Conservation (phyloP, 1,140 invertebrate species). For the Lasioglossum baleicum region DNA sequence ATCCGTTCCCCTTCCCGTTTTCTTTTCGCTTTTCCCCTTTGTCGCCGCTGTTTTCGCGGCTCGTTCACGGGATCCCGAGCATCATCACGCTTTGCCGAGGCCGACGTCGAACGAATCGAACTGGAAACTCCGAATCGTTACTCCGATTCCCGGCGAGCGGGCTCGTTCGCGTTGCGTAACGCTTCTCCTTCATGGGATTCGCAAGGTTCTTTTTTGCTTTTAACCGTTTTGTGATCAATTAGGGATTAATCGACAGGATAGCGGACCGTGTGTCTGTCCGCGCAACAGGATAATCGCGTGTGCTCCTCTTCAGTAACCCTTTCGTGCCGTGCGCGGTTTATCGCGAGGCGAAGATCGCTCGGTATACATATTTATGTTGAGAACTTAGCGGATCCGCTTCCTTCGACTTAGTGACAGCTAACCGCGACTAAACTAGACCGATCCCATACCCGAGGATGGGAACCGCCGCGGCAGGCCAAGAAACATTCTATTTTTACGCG, state of each 20-base stretch:
- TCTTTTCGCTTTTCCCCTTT: neutral
- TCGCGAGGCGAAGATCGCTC: conserved; percentile 8
- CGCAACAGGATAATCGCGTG: conserved; percentile 16
- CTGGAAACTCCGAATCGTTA: neutral
- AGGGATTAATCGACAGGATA: conserved; percentile 4
- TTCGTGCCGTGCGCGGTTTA: conserved; percentile 21
- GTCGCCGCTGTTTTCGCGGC: neutral
- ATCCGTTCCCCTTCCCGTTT: conserved; percentile 4
- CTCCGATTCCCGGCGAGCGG: no score
- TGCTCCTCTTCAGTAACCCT: conserved; percentile 24
- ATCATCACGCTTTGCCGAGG: neutral
- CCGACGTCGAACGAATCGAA: neutral
- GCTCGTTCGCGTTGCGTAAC: conserved; percentile 3
- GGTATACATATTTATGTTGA: conserved; percentile 43
- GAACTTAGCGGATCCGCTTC: conserved; percentile 60
- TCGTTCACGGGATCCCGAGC: neutral
- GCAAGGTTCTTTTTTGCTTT: neutral
- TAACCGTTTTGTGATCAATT: neutral
- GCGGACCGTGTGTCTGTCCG: no score
- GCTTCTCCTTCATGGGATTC: no score
- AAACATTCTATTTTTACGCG: conserved; percentile 42
- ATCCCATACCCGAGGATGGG: conserved; percentile 49
- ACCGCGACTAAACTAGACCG: conserved; percentile 35
- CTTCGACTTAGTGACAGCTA: conserved; percentile 52
- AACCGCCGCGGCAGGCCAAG: conserved; percentile 28